phyloP scores from a whole-genome alignment of 2,113 vertebrate species.

The Bettongia penicillata region DNA sequence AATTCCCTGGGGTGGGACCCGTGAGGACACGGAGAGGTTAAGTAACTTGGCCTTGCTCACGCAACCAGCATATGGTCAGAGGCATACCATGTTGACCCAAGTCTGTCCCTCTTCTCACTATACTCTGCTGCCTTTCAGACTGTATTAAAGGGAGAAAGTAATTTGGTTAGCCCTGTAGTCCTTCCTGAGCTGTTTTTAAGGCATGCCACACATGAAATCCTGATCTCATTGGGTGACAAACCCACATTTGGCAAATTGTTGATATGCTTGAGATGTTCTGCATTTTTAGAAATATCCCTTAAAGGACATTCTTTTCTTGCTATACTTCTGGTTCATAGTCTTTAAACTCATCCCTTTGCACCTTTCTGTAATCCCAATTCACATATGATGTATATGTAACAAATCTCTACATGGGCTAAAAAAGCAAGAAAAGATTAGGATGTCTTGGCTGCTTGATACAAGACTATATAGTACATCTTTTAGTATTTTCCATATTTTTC shows the following conservation, averaged over 20 bases:
- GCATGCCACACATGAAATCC: neutral
- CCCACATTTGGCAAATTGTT: neutral
- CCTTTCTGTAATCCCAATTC: conserved; percentile 24
- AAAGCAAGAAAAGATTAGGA: neutral
- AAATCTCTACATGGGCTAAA: neutral
- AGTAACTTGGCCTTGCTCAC: neutral
- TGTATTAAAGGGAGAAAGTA: neutral
- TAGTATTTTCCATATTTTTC: neutral
- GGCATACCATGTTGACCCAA: neutral
- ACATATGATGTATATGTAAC: neutral
- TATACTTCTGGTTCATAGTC: neutral
- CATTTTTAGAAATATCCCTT: neutral
- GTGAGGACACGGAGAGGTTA: neutral
- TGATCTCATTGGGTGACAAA: neutral
- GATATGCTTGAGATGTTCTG: neutral
- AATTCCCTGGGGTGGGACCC: neutral
- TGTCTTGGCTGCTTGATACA: neutral
- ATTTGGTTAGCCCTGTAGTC: neutral
- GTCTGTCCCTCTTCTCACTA: neutral
- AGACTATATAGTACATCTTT: neutral
- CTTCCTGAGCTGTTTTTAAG: neutral
- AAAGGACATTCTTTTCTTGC: neutral
- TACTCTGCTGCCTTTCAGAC: neutral
- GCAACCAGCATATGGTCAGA: neutral
- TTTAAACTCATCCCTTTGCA: conserved; percentile 26